These are phyloP conservation scores for Pollachius pollachius DNA, from an alignment of 2,113 vertebrate species.

Conservation along the genomic window DNA sequence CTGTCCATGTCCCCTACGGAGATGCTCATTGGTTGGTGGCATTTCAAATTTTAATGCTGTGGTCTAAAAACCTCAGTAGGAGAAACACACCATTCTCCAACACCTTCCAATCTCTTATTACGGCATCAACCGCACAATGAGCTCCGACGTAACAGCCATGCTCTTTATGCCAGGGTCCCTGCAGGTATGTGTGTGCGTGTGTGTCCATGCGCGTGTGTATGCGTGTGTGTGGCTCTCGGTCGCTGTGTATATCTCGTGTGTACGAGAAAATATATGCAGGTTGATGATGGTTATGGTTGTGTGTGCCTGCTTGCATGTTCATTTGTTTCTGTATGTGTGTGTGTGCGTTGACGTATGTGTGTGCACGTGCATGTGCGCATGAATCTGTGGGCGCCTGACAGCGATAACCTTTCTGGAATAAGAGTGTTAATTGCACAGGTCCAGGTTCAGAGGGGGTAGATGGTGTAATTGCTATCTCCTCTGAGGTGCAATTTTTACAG, in stretches of 20 bases:
- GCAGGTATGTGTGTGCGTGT: too few relatives aligned
- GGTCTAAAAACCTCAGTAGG: slow-evolving; percentile 50
- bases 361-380: slow-evolving; percentile 13
- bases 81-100: slow-evolving; percentile 50
- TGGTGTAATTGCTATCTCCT: slow-evolving; percentile 53
- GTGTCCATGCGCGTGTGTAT: too few relatives aligned
- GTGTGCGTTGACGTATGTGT: not conserved
- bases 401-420: slow-evolving; percentile 62
- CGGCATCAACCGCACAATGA: slow-evolving; percentile 50
- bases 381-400: slow-evolving; percentile 50
- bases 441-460: slow-evolving; percentile 51
- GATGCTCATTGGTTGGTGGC: slow-evolving; percentile 21
- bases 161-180: not conserved
- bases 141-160: slow-evolving; percentile 54
- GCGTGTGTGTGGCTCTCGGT: too few relatives aligned
- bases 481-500: slow-evolving; percentile 31
- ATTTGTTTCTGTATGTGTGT: not conserved
- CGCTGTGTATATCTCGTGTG: not conserved
- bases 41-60: slow-evolving; percentile 44
- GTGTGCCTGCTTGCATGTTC: not conserved
- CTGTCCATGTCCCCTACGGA: not conserved
- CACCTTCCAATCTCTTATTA: slow-evolving; percentile 49
- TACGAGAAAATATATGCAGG: not conserved
- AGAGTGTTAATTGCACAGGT: slow-evolving; percentile 62
- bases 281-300: not conserved